Evolutionary conservation across 2,888 invertebrate genomes (phyloP).

Genomic region (Nymphalis urticae): DNA sequence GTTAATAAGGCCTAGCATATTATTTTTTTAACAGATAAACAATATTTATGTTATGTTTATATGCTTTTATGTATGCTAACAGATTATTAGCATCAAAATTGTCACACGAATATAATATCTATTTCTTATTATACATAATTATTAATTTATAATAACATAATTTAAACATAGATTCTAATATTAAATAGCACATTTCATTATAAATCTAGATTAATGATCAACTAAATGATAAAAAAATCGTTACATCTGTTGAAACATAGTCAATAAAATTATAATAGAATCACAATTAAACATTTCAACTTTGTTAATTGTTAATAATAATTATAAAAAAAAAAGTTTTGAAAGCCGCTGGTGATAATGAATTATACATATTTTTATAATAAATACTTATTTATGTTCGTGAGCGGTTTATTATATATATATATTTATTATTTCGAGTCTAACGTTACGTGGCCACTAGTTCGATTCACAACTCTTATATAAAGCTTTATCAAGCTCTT

Average conservation of each 20-base stretch:
- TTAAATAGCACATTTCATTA: conserved; percentile 8
- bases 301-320: not conserved
- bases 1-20: too few relatives aligned
- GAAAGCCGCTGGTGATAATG: not conserved
- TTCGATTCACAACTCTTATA: conserved; percentile 81
- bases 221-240: not conserved
- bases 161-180: not conserved
- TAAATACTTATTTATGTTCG: conserved; percentile 41
- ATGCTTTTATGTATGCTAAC: too few relatives aligned
- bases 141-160: not conserved
- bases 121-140: not conserved
- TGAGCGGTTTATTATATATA: conserved; percentile 55
- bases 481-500: conserved; percentile 81
- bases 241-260: not conserved
- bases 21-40: too few relatives aligned
- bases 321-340: not conserved
- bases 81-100: not conserved
- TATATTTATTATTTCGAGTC: conserved; percentile 58
- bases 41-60: too few relatives aligned
- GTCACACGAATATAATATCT: not conserved
- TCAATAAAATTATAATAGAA: not conserved
- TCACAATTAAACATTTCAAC: not conserved
- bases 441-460: conserved; percentile 76
- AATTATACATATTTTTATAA: conserved; percentile 9
- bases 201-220: not conserved